Evolutionary conservation across 2,113 vertebrate genomes (phyloP).

Genomic region (Zootoca vivipara): DNA sequence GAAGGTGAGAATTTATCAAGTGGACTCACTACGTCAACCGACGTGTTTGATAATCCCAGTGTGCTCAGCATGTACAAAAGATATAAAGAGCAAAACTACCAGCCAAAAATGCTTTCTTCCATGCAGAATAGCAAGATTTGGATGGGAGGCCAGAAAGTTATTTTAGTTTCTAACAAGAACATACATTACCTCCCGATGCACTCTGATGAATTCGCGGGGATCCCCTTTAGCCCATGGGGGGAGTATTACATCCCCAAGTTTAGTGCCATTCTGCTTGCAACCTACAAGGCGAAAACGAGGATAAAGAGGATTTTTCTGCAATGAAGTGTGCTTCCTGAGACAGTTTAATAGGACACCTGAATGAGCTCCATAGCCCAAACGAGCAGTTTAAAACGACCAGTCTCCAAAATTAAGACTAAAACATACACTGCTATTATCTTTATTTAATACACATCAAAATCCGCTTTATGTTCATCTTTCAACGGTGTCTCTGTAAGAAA

Average conservation of each 20-base stretch:
- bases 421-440: not conserved
- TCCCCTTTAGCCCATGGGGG: slow-evolving; percentile 98
- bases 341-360: not conserved
- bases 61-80: not conserved
- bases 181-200: slow-evolving; percentile 90
- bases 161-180: not conserved
- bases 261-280: slow-evolving; percentile 96
- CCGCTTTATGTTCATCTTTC: rapidly evolving
- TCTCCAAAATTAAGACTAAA: not conserved
- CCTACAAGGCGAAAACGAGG: slow-evolving; percentile 70
- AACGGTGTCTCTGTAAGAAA: rapidly evolving
- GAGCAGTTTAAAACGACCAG: not conserved
- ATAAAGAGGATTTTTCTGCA: not conserved
- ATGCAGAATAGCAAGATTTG: not conserved
- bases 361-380: not conserved
- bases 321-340: not conserved
- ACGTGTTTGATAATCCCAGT: no score
- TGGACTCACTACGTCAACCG: no score
- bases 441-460: rapidly evolving
- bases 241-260: slow-evolving; percentile 93
- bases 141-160: rapidly evolving
- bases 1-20: no score
- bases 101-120: not conserved
- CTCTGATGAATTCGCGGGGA: slow-evolving; percentile 96
- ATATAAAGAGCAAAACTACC: not conserved